phyloP scores from a whole-genome alignment of 2,797 vertebrate species.

The Aulostomus chinensis region DNA sequence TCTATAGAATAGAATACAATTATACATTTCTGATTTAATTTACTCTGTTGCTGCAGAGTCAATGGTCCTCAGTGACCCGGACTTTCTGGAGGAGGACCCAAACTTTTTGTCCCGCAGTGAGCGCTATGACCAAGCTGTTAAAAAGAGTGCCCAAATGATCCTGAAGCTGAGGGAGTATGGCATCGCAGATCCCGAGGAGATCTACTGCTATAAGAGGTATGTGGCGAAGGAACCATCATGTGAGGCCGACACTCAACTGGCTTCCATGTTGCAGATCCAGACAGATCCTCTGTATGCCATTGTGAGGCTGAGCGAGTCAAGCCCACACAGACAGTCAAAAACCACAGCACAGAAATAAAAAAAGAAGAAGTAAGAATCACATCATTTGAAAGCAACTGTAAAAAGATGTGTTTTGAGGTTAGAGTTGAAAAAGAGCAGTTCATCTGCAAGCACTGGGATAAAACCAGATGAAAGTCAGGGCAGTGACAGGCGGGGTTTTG shows the following conservation, averaged over 20 bases:
- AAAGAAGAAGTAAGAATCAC: too few relatives aligned
- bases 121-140: conserved; percentile 90
- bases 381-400: too few relatives aligned
- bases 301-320: not conserved
- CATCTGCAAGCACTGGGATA: too few relatives aligned
- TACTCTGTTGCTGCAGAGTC: conserved; percentile 73
- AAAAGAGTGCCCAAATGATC: conserved; percentile 91
- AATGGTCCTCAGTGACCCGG: conserved; percentile 88
- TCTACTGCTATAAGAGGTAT: conserved; percentile 93
- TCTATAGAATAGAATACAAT: too few relatives aligned
- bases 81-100: conserved; percentile 88
- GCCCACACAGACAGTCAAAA: too few relatives aligned
- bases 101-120: conserved; percentile 95
- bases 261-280: not conserved
- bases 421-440: too few relatives aligned
- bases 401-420: too few relatives aligned
- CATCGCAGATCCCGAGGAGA: conserved; percentile 93
- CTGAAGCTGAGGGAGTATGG: conserved; percentile 89
- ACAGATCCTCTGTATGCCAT: not conserved
- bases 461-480: too few relatives aligned
- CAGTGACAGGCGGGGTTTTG: too few relatives aligned
- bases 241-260: not conserved
- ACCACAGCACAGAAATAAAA: too few relatives aligned
- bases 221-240: not conserved
- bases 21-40: conserved; percentile 10